Evolutionary conservation across 1,140 invertebrate genomes (phyloP), one percentile per base, ranked within the genome.

Genomic region (Ostrea denselamellosa): DNA sequence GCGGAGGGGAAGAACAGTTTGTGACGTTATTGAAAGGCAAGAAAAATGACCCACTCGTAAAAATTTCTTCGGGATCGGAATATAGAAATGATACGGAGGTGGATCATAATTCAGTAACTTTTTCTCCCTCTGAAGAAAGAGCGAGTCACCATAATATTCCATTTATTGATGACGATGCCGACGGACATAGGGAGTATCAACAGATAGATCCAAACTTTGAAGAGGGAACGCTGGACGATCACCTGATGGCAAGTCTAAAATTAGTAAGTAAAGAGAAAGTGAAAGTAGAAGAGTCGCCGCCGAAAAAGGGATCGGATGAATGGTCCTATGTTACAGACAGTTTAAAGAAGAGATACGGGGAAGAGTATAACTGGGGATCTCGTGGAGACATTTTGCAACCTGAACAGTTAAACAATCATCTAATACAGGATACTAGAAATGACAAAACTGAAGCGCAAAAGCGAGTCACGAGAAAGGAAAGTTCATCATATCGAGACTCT

Each of bases 321-420:
- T 90, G 89, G 89, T 88, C 89, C 7, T 90, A 86, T 88, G 89
- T 90, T 14, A 56, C 58, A 14, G 89, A 90, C 52, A 85, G 82
- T 25, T 71, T 90, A n/a, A 68, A 52, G 53, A 88, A 85, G 12
- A 22, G 53, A 52, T 83, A 83, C 44, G 82, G 82, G 17, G 82
- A 83, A 22, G 53, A 54, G 9, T 83, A 83, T 54, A 53, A 83
- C 19, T 54, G 53, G 44, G 82, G 82, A 22, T 7, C 8, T 19
- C 44, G 82, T 3, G 82, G 82, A 22, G 82, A 83, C 19, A 54
- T 83, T 22, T 25, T 83, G 9, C 44, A 54, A 19, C 22, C 44
- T 17, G 82, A 83, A 17, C 68, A 77, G 14, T 77, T 34, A 17
- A 77, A 8, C 14, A 28, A 28, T 14, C 68, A 28, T 22, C 22